Conservation (phyloP, 2,888 invertebrate genomes). For the Ornithoptera priamus region DNA sequence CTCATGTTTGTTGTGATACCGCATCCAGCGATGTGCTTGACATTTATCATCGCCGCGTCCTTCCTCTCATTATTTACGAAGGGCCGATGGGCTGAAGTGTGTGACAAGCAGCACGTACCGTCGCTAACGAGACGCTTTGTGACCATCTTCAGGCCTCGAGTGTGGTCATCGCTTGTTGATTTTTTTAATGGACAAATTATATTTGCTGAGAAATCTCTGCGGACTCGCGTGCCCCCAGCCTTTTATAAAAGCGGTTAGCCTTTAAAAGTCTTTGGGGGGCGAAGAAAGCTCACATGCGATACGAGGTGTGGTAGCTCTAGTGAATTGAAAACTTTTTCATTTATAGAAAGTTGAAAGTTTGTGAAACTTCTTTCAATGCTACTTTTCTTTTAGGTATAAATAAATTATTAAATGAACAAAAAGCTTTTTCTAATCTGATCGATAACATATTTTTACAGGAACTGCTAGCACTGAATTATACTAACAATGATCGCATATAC, state of each 20-base stretch:
- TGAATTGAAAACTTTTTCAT: constrained; percentile 31
- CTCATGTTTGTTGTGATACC: constrained; percentile 35
- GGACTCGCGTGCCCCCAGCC: constrained; percentile 48
- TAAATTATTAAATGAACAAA: too few species aligned
- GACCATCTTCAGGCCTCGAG: constrained; percentile 68
- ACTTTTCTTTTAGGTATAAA: neutral
- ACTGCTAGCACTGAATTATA: too few species aligned
- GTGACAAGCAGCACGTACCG: constrained; percentile 78
- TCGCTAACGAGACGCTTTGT: constrained; percentile 80
- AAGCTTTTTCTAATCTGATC: too few species aligned
- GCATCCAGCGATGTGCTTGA: constrained; percentile 45
- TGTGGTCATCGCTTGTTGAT: constrained; percentile 74
- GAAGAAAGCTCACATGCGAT: constrained; percentile 54
- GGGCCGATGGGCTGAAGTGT: constrained; percentile 76
- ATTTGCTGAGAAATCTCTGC: constrained; percentile 62
- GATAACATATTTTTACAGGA: too few species aligned
- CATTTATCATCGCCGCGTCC: constrained; percentile 51
- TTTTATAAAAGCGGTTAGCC: constrained; percentile 59
- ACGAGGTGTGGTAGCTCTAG: constrained; percentile 47
- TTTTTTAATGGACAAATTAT: constrained; percentile 79
- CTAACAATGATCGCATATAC: neutral
- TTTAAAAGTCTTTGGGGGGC: constrained; percentile 63
- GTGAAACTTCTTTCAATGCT: neutral
- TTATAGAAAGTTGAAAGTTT: neutral
- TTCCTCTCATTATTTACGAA: constrained; percentile 78